These are phyloP conservation scores for Stegostoma tigrinum DNA, from an alignment of 2,113 vertebrate genomes.

Conservation along the genomic window DNA sequence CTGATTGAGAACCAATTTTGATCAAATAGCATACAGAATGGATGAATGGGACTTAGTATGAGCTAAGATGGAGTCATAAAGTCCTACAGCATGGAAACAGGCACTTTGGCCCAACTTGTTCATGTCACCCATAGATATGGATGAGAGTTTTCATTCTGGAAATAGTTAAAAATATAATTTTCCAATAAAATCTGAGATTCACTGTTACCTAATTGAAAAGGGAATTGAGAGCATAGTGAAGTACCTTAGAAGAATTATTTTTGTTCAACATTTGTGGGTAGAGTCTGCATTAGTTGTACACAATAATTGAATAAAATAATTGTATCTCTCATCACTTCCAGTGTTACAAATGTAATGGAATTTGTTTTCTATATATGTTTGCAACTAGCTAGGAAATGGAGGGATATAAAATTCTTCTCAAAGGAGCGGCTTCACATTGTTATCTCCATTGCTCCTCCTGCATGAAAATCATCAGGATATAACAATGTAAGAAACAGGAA, in stretches of 20 bases:
- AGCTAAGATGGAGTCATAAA: neutral
- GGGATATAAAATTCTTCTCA: neutral
- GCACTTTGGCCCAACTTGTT: no score
- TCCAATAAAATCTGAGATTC: neutral
- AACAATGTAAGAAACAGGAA: neutral
- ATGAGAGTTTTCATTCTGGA: neutral
- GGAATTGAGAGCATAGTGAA: neutral
- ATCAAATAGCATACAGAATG: neutral
- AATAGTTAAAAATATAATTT: neutral
- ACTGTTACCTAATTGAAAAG: neutral
- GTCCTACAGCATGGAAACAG: no score
- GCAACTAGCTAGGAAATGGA: neutral
- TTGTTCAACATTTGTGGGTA: neutral
- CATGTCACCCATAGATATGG: neutral
- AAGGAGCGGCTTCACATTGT: neutral
- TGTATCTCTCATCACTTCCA: neutral
- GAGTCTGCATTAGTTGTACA: neutral
- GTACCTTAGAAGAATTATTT: neutral
- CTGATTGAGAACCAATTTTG: neutral
- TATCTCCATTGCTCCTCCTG: neutral
- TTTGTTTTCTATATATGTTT: neutral
- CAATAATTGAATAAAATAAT: neutral
- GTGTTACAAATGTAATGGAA: neutral
- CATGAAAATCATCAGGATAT: neutral
- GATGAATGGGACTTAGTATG: neutral